Evolutionary conservation across 2,888 invertebrate genomes (phyloP).

Genomic region (Rugalucina vietnamica): DNA sequence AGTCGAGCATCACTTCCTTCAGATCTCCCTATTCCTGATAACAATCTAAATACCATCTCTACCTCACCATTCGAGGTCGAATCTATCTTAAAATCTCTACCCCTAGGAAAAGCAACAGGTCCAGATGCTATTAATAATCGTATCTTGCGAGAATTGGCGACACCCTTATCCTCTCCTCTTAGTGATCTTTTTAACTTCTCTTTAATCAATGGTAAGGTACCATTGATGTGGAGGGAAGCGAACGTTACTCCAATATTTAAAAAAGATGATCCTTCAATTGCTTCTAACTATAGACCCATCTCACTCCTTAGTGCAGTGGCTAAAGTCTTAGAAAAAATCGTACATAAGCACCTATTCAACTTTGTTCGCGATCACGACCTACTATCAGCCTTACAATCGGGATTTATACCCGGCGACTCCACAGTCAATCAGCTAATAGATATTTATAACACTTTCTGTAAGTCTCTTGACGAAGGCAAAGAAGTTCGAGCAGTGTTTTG

Average conservation of each 20-base stretch:
- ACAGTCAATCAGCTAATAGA: constrained; percentile 29
- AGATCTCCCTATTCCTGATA: background rate
- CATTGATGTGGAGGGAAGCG: constrained; percentile 22
- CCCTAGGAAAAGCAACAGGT: background rate
- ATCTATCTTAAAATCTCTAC: background rate
- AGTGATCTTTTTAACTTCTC: constrained; percentile 31
- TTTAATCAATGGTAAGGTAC: constrained; percentile 11
- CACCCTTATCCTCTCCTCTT: constrained; percentile 14
- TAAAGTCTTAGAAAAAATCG: constrained; percentile 23
- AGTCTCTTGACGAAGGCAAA: constrained; percentile 32
- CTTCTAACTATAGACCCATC: constrained; percentile 33
- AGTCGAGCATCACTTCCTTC: background rate
- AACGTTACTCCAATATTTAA: constrained; percentile 26
- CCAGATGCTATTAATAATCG: constrained; percentile 19
- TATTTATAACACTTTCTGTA: constrained; percentile 26
- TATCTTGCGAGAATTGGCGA: background rate
- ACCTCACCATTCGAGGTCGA: background rate
- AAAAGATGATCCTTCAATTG: constrained; percentile 7
- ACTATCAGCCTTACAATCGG: constrained; percentile 28
- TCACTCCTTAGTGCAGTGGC: too few relatives aligned
- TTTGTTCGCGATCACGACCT: background rate
- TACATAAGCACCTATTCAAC: constrained; percentile 21
- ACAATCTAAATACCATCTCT: background rate
- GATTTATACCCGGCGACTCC: constrained; percentile 35
- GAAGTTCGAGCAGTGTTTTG: constrained; percentile 41